phyloP scores from a whole-genome alignment of 2,888 invertebrate genomes.

The Stramonita haemastoma region DNA sequence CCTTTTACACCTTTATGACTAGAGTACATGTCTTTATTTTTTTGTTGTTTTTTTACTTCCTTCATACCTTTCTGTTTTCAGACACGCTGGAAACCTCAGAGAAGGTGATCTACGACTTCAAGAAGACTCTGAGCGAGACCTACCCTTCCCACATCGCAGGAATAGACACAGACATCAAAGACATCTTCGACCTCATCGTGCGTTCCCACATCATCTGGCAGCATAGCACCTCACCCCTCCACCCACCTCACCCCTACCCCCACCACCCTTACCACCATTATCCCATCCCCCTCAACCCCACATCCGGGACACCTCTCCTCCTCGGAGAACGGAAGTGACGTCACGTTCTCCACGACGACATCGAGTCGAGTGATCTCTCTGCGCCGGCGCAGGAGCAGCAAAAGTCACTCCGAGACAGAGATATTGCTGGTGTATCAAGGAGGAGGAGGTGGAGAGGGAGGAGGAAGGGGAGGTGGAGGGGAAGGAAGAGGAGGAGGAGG shows the following conservation, averaged over 20 bases:
- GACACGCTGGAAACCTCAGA: constrained; percentile 63
- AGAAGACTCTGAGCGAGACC: constrained; percentile 47
- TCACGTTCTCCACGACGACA: background rate
- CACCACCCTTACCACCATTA: background rate
- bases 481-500: background rate
- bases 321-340: background rate
- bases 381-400: constrained; percentile 1
- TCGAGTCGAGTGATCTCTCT: background rate
- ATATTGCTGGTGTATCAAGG: constrained; percentile 21
- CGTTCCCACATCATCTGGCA: constrained; percentile 50
- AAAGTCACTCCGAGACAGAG: background rate
- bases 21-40: too few species aligned
- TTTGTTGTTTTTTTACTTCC: too few species aligned
- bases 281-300: background rate
- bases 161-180: constrained; percentile 49
- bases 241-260: background rate
- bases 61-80: constrained; percentile 36
- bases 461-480: background rate
- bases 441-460: background rate
- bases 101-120: constrained; percentile 53
- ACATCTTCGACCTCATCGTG: constrained; percentile 55
- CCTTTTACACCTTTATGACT: too few species aligned
- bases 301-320: background rate
- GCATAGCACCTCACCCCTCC: background rate
- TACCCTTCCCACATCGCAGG: constrained; percentile 51